phyloP scores from a whole-genome alignment of 1,140 invertebrate species.

The Antheraea mylitta region DNA sequence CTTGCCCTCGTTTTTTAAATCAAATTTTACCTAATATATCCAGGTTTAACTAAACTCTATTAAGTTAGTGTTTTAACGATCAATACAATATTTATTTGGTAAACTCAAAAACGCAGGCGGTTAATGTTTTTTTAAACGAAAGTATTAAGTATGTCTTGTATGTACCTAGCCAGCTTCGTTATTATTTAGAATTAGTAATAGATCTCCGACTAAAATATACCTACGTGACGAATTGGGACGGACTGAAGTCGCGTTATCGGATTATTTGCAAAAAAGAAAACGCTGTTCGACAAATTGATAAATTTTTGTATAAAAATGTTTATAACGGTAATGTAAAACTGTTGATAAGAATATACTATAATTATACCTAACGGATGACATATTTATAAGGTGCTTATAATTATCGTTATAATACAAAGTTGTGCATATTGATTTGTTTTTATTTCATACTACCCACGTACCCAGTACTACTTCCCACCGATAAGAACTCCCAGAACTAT shows the following conservation, averaged over 20 bases:
- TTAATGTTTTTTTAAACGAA: too few species aligned
- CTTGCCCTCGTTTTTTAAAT: too few species aligned
- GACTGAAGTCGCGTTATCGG: constrained; percentile 51
- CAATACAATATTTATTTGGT: too few species aligned
- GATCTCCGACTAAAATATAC: constrained; percentile 12
- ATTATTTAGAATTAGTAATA: constrained; percentile 16
- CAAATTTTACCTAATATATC: too few species aligned
- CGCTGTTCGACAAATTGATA: constrained; percentile 69
- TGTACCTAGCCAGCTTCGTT: background rate
- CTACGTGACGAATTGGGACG: constrained; percentile 18
- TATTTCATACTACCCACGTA: constrained; percentile 27
- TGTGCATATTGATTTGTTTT: constrained; percentile 68
- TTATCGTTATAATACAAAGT: constrained; percentile 79
- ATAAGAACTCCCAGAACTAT: too few species aligned
- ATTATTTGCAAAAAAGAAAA: constrained; percentile 51
- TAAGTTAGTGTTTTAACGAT: too few species aligned
- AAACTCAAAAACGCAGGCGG: too few species aligned
- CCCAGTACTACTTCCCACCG: too few species aligned
- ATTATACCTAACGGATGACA: constrained; percentile 70
- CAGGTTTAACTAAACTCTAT: too few species aligned
- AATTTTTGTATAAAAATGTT: constrained; percentile 78
- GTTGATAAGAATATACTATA: constrained; percentile 59
- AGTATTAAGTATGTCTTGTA: background rate
- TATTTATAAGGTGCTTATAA: constrained; percentile 77
- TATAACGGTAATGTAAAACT: constrained; percentile 74